Percentiles rank a stretch among this genome's conserved stretches.
Evolutionary conservation across 30 jellyfish, hydroid and myxozoan genomes (phyloP).

Genomic region (Aurelia sp.): DNA sequence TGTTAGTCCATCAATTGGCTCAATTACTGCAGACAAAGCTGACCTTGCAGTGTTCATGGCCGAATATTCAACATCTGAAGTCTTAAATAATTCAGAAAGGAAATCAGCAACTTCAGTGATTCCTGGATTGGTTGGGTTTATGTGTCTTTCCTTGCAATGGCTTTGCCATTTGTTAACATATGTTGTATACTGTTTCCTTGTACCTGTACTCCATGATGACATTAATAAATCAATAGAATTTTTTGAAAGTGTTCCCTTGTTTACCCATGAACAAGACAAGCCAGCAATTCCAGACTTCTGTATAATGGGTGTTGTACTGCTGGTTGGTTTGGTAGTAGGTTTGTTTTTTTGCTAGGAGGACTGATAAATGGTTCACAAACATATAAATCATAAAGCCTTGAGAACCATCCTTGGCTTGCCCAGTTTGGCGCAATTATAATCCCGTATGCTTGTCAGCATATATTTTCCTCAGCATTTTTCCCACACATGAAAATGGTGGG

Average conservation of each 20-base stretch:
- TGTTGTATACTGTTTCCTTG: slow-evolving; percentile 30
- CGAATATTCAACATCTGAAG: slow-evolving; percentile 36
- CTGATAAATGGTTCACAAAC: slow-evolving; percentile 26
- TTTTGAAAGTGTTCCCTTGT: slow-evolving; percentile 33
- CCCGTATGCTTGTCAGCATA: not conserved
- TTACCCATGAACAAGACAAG: slow-evolving; percentile 33
- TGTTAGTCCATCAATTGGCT: slow-evolving; percentile 43
- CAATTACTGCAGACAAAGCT: slow-evolving; percentile 28
- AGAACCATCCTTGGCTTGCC: slow-evolving; percentile 19
- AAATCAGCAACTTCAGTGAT: slow-evolving; percentile 46
- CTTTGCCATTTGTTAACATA: slow-evolving; percentile 15
- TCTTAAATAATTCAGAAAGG: slow-evolving; percentile 29
- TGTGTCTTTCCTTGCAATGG: slow-evolving; percentile 34
- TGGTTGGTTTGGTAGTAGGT: slow-evolving; percentile 45
- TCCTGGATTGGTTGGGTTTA: slow-evolving; percentile 22
- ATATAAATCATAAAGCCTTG: slow-evolving; percentile 1
- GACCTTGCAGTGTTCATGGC: slow-evolving; percentile 53
- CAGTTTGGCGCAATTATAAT: slow-evolving; percentile 41
- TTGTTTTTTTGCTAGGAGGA: slow-evolving; percentile 45
- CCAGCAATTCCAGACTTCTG: not conserved
- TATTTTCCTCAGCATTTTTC: slow-evolving; percentile 40
- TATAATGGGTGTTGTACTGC: slow-evolving; percentile 34
- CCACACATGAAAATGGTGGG: slow-evolving; percentile 39
- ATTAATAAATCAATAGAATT: slow-evolving; percentile 8
- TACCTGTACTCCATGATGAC: slow-evolving; percentile 44